phyloP scores from a whole-genome alignment of 2,888 invertebrate genomes.

The Melanostoma mellinum region DNA sequence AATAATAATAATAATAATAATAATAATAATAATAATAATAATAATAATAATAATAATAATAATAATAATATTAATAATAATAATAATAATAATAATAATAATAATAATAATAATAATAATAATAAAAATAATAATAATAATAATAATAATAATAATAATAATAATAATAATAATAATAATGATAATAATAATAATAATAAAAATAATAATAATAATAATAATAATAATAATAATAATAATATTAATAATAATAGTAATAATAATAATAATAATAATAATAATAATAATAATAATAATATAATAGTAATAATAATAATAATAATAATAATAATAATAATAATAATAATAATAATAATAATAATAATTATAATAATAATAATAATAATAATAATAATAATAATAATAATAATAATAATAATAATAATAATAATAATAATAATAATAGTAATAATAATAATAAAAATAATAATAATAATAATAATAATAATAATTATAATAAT shows the following conservation, averaged over 20 bases:
- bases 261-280: constrained; percentile 15
- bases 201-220: constrained; percentile 24
- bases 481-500: constrained; percentile 29
- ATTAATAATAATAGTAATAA: constrained; percentile 28
- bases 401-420: constrained; percentile 27
- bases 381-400: constrained; percentile 24
- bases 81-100: constrained; percentile 19
- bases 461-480: constrained; percentile 28
- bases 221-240: constrained; percentile 25
- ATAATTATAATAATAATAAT: constrained; percentile 15
- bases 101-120: constrained; percentile 26
- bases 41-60: constrained; percentile 9
- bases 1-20: constrained; percentile 28
- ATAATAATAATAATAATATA: constrained; percentile 19
- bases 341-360: constrained; percentile 20
- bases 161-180: constrained; percentile 18
- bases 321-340: constrained; percentile 19
- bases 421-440: constrained; percentile 31
- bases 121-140: constrained; percentile 30
- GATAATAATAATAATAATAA: constrained; percentile 24
- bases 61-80: constrained; percentile 17
- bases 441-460: constrained; percentile 29
- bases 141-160: constrained; percentile 31
- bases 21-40: constrained; percentile 20
- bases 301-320: constrained; percentile 17